Evolutionary conservation across 2,888 invertebrate genomes (phyloP), one percentile per base, ranked within the genome.

Genomic region (Subacronicta megacephala): DNA sequence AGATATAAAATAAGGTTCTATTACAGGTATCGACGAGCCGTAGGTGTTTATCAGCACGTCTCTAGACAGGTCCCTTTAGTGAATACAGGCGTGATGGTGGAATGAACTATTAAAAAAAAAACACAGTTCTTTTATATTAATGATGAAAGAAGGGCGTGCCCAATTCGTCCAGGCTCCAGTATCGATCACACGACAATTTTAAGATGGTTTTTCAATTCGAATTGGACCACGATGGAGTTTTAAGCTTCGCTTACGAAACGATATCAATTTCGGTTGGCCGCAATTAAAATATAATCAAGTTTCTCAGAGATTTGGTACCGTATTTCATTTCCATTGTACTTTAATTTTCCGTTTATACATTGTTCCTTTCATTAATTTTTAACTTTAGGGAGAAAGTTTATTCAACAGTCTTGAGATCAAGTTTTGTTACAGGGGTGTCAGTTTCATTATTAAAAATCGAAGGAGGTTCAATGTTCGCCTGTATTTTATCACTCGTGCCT

Each of bases 231-330:
- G 42, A 65, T 51, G 56, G n/a, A 49, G 41, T 66, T 49, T 59
- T 45, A 72, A 66, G n/a, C 51, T 51, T 59, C 29, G 38, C 47
- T 58, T 35, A 37, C 26, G 40, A 44, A 66, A 67, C 26, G 35
- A 67, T 62, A 62, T 62, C 63, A 60, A 63, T 76, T 59, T 40
- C 47, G 59, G 26, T 44, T 36, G 50, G 50, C 36, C 53, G 46
- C 52, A 62, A 73, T 72, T 72, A 62, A 75, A 76, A 40, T 57
- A 42, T 59, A 62, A 57, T 75, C 63, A 72, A 68, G 58, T 57
- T 56, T 33, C 35, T 17, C 33, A 12, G 40, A 59, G 68, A 67
- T 66, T 72, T 35, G 20, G 47, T 44, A 38, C 51, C 37, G 65
- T 72, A 51, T 67, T 66, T 60, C 61, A 60, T 59, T 71, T 36